phyloP scores from a whole-genome alignment of 2,888 invertebrate genomes.

The Trisateles emortualis region DNA sequence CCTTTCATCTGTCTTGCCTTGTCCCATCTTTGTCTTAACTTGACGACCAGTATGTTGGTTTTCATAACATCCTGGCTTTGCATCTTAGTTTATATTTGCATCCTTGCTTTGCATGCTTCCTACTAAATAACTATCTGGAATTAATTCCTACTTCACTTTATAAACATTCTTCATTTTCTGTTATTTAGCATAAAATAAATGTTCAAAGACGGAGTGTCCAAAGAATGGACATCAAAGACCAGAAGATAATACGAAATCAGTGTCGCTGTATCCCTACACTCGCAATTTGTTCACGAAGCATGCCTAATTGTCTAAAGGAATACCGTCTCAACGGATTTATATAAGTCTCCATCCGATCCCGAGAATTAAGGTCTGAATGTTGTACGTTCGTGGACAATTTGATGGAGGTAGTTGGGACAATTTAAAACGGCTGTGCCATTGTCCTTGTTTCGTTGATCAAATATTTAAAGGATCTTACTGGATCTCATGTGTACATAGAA shows the following conservation, averaged over 20 bases:
- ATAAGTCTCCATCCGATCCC: constrained; percentile 53
- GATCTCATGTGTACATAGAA: too few species aligned
- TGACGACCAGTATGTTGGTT: neutral
- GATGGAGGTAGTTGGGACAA: constrained; percentile 13
- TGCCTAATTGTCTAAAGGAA: constrained; percentile 71
- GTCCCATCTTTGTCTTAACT: neutral
- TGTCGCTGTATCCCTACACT: constrained; percentile 42
- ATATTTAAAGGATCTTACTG: neutral
- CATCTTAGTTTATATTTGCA: neutral
- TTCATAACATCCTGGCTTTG: neutral
- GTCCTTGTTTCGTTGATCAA: neutral
- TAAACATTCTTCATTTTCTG: neutral
- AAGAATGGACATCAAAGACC: constrained; percentile 20
- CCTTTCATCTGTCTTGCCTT: neutral
- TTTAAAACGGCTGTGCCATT: constrained; percentile 8
- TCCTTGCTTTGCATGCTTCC: neutral
- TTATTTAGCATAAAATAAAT: neutral
- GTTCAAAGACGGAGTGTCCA: neutral
- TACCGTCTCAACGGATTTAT: constrained; percentile 59
- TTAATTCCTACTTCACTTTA: neutral
- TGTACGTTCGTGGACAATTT: constrained; percentile 29
- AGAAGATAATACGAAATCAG: constrained; percentile 13
- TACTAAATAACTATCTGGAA: too few species aligned
- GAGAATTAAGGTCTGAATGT: constrained; percentile 49
- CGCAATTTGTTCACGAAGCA: constrained; percentile 55